Evolutionary conservation across 1,140 invertebrate genomes (phyloP).

Genomic region (Hestina assimilis): DNA sequence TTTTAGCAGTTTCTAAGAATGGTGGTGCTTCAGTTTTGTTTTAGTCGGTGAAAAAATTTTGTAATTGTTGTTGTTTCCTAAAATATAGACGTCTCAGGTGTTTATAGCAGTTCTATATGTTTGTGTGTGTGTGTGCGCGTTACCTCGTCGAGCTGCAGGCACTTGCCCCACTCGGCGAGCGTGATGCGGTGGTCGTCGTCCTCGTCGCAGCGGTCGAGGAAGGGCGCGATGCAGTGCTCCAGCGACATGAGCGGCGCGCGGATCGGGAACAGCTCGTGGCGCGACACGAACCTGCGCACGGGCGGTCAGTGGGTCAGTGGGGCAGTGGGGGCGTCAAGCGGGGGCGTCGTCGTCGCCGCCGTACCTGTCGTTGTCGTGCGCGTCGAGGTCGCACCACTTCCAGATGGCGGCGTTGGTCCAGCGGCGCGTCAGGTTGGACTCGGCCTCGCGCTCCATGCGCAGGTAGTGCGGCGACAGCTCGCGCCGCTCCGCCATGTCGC

Average conservation of each 20-base stretch:
- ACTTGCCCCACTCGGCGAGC: conserved; percentile 94
- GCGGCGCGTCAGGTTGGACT: conserved; percentile 88
- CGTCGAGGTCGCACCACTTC: conserved; percentile 98
- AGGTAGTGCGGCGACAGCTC: conserved; percentile 91
- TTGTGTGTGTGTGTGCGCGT: no score
- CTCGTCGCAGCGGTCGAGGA: conserved; percentile 92
- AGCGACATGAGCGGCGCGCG: conserved; percentile 93
- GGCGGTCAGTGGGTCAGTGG: background rate
- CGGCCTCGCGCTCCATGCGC: conserved; percentile 92
- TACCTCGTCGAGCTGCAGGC: conserved; percentile 86
- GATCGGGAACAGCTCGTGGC: conserved; percentile 96
- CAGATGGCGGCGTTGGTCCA: conserved; percentile 96
- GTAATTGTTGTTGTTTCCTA: background rate
- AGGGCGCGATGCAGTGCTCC: conserved; percentile 97
- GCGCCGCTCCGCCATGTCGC: conserved; percentile 93
- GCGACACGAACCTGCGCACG: conserved; percentile 86
- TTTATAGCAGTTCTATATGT: no score
- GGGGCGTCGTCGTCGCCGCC: background rate
- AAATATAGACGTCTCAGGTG: background rate
- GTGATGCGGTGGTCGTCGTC: conserved; percentile 94
- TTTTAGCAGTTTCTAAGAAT: no score
- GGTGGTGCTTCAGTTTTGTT: background rate
- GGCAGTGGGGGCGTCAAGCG: background rate
- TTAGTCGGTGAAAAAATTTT: background rate
- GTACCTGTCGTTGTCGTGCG: conserved; percentile 89